Percentiles rank a stretch among this genome's conserved stretches.
Conservation (phyloP, 2,113 vertebrate species). For the Meleagris gallopavo region DNA sequence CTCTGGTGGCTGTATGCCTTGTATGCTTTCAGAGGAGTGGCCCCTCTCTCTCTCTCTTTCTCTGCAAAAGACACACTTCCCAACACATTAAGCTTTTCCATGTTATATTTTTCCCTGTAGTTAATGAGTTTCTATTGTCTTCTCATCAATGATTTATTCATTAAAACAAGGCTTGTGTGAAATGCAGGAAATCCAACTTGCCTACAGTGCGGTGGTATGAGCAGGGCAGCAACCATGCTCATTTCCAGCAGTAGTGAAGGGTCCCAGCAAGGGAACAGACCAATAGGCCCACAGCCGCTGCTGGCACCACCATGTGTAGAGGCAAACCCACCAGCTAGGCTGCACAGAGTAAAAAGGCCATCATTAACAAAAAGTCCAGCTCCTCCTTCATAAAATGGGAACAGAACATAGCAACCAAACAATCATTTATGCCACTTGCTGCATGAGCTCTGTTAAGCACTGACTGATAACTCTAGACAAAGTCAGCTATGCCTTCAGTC, state of each 20-base stretch:
- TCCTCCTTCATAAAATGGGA: not conserved
- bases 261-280: not conserved
- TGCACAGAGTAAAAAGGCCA: not conserved
- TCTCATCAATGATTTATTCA: constrained; percentile 48
- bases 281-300: not conserved
- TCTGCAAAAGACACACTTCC: constrained; percentile 29
- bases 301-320: accelerated
- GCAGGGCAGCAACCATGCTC: accelerated
- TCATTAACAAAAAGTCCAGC: not conserved
- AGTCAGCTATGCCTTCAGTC: not conserved
- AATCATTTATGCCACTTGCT: not conserved
- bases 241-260: accelerated
- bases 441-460: not conserved
- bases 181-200: not conserved
- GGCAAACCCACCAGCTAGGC: not conserved
- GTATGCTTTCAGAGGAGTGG: constrained; percentile 45
- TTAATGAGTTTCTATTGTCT: constrained; percentile 56
- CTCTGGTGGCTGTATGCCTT: constrained; percentile 11
- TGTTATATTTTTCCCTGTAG: not conserved
- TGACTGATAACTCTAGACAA: not conserved
- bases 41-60: not conserved
- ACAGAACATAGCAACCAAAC: not conserved
- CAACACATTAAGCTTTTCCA: not conserved
- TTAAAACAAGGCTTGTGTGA: constrained; percentile 33
- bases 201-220: accelerated